Evolutionary conservation across 2,113 vertebrate species (phyloP).

Genomic region (Enhydra lutris): DNA sequence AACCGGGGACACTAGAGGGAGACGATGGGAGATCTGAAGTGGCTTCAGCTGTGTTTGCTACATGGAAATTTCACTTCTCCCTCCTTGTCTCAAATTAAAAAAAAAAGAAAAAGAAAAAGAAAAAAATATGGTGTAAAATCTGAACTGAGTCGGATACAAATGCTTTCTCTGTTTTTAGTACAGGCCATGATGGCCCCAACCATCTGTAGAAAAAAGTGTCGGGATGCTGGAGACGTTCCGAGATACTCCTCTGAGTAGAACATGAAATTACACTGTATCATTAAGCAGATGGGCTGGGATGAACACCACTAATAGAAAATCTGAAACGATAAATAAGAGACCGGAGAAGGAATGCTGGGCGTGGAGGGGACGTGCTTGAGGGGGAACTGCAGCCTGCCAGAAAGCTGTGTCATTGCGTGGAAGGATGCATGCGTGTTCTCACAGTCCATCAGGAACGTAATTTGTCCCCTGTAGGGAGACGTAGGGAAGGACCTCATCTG

Average conservation of each 20-base stretch:
- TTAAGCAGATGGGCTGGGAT: neutral
- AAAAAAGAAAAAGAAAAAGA: neutral
- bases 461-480: neutral
- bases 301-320: neutral
- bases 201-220: neutral
- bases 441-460: neutral
- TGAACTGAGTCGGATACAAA: neutral
- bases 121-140: neutral
- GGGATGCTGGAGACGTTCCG: neutral
- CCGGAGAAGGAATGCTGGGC: neutral
- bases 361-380: neutral
- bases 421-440: neutral
- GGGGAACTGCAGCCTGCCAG: neutral
- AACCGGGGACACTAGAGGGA: slow-evolving; percentile 39
- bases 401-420: too few species aligned
- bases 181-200: neutral
- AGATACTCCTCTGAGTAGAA: neutral
- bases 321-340: neutral
- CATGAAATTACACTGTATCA: neutral
- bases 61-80: neutral
- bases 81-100: neutral
- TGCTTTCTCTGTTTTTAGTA: neutral
- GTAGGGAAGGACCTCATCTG: neutral
- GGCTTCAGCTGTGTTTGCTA: neutral
- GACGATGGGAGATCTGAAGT: neutral